Percentiles rank a stretch among this genome's conserved stretches.
Evolutionary conservation across 2,113 vertebrate genomes (phyloP).

Genomic region (Engraulis encrasicolus): DNA sequence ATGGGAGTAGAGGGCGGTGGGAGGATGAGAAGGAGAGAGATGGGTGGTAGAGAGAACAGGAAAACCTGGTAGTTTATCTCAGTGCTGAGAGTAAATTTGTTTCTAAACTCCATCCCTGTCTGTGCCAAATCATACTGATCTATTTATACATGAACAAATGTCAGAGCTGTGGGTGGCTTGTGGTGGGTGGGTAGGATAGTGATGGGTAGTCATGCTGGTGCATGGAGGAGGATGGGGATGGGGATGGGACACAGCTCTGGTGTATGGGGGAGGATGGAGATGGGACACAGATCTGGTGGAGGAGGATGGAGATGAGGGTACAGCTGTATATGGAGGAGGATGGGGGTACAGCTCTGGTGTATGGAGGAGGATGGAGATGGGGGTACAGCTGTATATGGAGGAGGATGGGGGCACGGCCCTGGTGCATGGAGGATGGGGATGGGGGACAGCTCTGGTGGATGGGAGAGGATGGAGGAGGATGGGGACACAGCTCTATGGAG

Average conservation of each 20-base stretch:
- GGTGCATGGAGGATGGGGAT: too few relatives aligned
- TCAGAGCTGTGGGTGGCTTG: not conserved
- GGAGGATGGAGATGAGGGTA: too few relatives aligned
- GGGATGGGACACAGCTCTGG: too few relatives aligned
- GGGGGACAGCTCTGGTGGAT: too few relatives aligned
- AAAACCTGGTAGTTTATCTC: constrained; percentile 3
- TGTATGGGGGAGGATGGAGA: too few relatives aligned
- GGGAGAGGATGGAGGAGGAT: too few relatives aligned
- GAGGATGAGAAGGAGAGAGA: constrained; percentile 34
- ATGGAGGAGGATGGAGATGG: not conserved
- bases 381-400: not conserved
- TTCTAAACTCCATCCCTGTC: not conserved
- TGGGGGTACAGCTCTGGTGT: too few relatives aligned
- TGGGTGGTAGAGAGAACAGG: not conserved
- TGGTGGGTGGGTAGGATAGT: not conserved
- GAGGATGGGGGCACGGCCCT: too few relatives aligned
- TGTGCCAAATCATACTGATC: not conserved
- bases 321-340: too few relatives aligned
- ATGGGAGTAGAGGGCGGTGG: constrained; percentile 43
- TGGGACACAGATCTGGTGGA: too few relatives aligned
- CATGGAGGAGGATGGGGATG: not conserved
- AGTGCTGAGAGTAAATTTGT: not conserved
- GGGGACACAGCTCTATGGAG: too few relatives aligned
- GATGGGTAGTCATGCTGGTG: not conserved
- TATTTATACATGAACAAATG: constrained; percentile 20